A percentile compares a stretch with the other conserved stretches of the same genome.
These are phyloP conservation scores for Lepidonotus clava DNA, from an alignment of 2,888 invertebrate species.

Conservation along the genomic window DNA sequence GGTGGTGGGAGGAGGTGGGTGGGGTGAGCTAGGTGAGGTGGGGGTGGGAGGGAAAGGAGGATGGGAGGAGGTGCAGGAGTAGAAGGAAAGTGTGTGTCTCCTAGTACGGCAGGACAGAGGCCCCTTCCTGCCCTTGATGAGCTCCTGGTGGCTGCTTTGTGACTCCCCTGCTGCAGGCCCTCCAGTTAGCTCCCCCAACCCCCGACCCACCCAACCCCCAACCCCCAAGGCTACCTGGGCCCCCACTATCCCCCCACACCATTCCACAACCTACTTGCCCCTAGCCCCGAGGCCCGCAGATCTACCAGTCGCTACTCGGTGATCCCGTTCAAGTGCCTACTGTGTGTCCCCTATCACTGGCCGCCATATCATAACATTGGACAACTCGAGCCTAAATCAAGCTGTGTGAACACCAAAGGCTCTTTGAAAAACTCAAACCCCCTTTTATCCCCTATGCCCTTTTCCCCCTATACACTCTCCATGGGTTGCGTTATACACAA, in stretches of 20 bases:
- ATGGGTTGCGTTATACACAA: not conserved
- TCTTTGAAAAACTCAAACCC: not conserved
- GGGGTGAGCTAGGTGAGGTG: not conserved
- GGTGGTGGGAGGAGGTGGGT: not conserved
- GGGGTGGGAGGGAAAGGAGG: not conserved
- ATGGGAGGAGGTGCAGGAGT: not conserved
- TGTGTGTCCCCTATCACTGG: not conserved
- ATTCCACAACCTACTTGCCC: no score
- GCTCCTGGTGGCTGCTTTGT: not conserved
- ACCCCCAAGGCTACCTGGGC: not conserved
- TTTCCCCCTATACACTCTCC: not conserved
- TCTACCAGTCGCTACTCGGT: no score
- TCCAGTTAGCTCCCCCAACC: not conserved
- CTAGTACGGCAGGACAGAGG: not conserved
- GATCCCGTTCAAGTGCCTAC: no score
- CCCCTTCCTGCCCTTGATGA: constrained; percentile 10
- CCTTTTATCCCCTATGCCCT: not conserved
- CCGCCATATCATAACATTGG: constrained; percentile 5
- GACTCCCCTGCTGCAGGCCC: not conserved
- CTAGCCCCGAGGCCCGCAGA: no score
- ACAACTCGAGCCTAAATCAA: no score
- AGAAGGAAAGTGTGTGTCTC: no score
- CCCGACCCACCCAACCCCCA: not conserved
- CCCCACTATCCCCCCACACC: no score
- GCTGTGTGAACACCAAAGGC: not conserved